A percentile compares a stretch with the other conserved stretches of the same genome.
Conservation (phyloP, 1,140 invertebrate genomes). For the Pogonognathellus flavescens region DNA sequence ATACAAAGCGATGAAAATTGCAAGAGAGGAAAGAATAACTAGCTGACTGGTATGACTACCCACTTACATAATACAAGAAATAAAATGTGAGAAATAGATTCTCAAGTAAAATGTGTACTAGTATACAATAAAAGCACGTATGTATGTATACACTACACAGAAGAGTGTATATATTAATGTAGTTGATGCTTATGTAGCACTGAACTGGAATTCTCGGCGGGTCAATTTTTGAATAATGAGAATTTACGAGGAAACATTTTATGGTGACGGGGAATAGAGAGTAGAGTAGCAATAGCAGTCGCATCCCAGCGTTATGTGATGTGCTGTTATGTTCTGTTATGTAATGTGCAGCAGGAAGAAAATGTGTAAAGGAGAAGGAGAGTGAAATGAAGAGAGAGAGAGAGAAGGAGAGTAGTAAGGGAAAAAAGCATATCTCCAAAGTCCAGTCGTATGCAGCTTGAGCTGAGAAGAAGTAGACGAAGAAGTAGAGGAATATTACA, state of each 20-base stretch:
- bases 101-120: not conserved
- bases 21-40: constrained; percentile 40
- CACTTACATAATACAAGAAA: constrained; percentile 46
- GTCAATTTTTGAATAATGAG: constrained; percentile 67
- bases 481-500: not conserved
- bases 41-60: constrained; percentile 1
- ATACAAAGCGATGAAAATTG: constrained; percentile 26
- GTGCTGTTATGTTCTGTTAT: constrained; percentile 7
- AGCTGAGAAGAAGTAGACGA: not conserved
- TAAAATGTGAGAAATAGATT: constrained; percentile 40
- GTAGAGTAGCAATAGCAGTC: constrained; percentile 48
- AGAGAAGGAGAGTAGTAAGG: not conserved
- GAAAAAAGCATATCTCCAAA: constrained; percentile 26
- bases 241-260: constrained; percentile 66
- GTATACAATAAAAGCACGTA: too few relatives aligned
- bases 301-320: constrained; percentile 31
- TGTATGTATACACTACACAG: not conserved
- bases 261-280: constrained; percentile 62
- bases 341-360: constrained; percentile 19
- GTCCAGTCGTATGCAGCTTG: not conserved
- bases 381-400: constrained; percentile 6
- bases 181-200: constrained; percentile 48
- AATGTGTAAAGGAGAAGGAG: not conserved
- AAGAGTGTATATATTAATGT: not conserved
- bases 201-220: constrained; percentile 60